phyloP scores from a whole-genome alignment of 2,113 vertebrate species.

The Empidonax alnorum region DNA sequence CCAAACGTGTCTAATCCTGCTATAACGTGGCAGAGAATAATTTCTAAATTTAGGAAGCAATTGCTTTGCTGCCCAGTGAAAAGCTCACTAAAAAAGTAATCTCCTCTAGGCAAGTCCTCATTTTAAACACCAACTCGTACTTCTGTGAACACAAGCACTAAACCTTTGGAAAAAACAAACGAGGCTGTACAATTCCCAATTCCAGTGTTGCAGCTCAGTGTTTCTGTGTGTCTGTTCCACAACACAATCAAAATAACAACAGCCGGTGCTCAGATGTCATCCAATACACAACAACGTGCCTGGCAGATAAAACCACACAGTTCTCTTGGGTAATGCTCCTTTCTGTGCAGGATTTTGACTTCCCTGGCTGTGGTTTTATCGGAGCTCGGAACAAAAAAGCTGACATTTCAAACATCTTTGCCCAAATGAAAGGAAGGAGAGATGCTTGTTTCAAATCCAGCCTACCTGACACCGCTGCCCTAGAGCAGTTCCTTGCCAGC shows the following conservation, averaged over 20 bases:
- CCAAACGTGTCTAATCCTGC: not conserved
- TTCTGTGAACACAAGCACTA: not conserved
- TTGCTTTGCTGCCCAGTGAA: slow-evolving; percentile 37
- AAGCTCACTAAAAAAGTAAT: not conserved
- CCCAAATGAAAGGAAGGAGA: not conserved
- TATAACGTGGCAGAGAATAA: not conserved
- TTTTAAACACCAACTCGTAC: not conserved
- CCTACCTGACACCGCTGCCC: not conserved
- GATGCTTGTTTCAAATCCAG: not conserved
- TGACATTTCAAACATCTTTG: not conserved
- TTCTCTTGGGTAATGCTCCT: not conserved
- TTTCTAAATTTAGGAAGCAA: slow-evolving; percentile 46
- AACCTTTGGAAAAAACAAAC: not conserved
- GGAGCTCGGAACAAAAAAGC: not conserved
- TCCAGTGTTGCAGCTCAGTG: not conserved
- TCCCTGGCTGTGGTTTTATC: not conserved
- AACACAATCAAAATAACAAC: not conserved
- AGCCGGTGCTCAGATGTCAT: not conserved
- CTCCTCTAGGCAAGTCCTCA: not conserved
- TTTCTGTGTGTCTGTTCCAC: not conserved
- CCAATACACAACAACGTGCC: not conserved
- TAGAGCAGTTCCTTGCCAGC: not conserved
- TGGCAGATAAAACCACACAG: not conserved
- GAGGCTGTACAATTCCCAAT: not conserved
- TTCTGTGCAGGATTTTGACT: not conserved